Percentiles rank a stretch among this genome's conserved stretches.
These are phyloP conservation scores for Pristiophorus japonicus DNA, from an alignment of 2,113 vertebrate genomes.

Conservation along the genomic window DNA sequence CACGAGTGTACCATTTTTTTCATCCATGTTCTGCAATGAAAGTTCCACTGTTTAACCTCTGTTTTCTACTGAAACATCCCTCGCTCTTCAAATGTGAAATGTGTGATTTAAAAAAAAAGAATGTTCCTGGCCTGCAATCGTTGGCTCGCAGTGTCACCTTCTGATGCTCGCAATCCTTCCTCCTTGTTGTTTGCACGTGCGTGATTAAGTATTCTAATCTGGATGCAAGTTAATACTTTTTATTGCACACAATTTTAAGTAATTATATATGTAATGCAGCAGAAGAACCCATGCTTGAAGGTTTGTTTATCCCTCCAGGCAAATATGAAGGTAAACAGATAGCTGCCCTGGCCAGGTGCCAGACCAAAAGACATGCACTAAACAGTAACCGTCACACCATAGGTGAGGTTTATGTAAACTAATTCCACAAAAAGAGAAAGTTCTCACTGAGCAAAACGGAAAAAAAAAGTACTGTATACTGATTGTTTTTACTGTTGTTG, in stretches of 20 bases:
- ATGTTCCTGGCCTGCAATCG: not conserved
- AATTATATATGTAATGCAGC: conserved; percentile 31
- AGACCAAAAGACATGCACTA: conserved; percentile 33
- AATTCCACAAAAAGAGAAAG: not conserved
- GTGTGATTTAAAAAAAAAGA: too few relatives aligned
- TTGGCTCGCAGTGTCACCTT: not conserved
- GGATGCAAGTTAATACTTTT: conserved; percentile 7
- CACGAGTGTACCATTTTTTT: too few relatives aligned
- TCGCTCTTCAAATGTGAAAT: not conserved
- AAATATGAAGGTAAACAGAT: conserved; percentile 14
- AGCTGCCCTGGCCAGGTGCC: conserved; percentile 6
- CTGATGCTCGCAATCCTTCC: not conserved
- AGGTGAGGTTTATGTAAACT: conserved; percentile 16
- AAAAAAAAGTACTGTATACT: not conserved
- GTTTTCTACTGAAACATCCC: not conserved
- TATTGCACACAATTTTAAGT: conserved; percentile 28
- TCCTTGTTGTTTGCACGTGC: not conserved
- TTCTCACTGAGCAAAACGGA: not conserved
- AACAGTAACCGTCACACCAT: conserved; percentile 9
- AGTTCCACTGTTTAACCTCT: not conserved
- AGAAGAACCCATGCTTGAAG: conserved; percentile 14
- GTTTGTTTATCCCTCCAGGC: conserved; percentile 23
- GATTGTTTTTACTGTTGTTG: not conserved
- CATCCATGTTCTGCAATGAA: not conserved
- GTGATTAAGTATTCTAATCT: conserved; percentile 24